Evolutionary conservation across 2,888 invertebrate species (phyloP).

Genomic region (Caenorhabditis afra): DNA sequence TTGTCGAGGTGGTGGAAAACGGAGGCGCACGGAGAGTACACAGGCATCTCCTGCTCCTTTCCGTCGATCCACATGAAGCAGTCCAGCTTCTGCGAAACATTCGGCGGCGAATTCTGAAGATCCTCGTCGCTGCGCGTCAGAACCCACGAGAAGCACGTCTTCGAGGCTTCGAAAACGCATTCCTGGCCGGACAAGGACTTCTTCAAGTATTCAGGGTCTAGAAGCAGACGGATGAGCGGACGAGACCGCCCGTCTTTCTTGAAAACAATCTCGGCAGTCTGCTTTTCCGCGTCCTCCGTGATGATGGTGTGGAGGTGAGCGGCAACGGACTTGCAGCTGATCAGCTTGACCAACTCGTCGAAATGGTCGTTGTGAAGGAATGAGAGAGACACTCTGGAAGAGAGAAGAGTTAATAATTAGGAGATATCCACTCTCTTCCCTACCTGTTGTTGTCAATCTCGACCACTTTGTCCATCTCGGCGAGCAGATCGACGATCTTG

Average conservation of each 20-base stretch:
- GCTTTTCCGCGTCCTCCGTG: slow-evolving; percentile 27
- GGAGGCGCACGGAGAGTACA: slow-evolving; percentile 56
- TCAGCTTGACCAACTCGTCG: slow-evolving; percentile 53
- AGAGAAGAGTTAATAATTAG: too few species aligned
- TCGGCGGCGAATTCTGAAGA: slow-evolving; percentile 41
- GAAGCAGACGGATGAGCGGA: slow-evolving; percentile 21
- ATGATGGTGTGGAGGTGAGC: slow-evolving; percentile 48
- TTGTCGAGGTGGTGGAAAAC: slow-evolving; percentile 49
- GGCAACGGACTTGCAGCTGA: slow-evolving; percentile 51
- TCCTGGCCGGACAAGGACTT: slow-evolving; percentile 31
- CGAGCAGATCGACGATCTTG: slow-evolving; percentile 31
- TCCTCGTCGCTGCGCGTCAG: slow-evolving; percentile 25
- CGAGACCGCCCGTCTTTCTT: slow-evolving; percentile 35
- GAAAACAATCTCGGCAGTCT: slow-evolving; percentile 39
- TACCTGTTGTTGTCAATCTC: slow-evolving; percentile 37
- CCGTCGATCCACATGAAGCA: slow-evolving; percentile 44
- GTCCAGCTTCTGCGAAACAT: slow-evolving; percentile 49
- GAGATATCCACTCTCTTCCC: too few species aligned
- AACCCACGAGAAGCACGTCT: slow-evolving; percentile 47
- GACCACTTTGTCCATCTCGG: slow-evolving; percentile 52
- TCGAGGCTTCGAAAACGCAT: slow-evolving; percentile 39
- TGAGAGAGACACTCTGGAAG: slow-evolving; percentile 6
- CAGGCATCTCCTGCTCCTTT: slow-evolving; percentile 35
- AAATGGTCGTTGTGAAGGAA: slow-evolving; percentile 47
- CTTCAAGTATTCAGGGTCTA: slow-evolving; percentile 52